Percentiles rank a stretch among this genome's conserved stretches.
These are phyloP conservation scores for Gorilla gorilla DNA, from an alignment of 2,113 vertebrate genomes.

Conservation along the genomic window DNA sequence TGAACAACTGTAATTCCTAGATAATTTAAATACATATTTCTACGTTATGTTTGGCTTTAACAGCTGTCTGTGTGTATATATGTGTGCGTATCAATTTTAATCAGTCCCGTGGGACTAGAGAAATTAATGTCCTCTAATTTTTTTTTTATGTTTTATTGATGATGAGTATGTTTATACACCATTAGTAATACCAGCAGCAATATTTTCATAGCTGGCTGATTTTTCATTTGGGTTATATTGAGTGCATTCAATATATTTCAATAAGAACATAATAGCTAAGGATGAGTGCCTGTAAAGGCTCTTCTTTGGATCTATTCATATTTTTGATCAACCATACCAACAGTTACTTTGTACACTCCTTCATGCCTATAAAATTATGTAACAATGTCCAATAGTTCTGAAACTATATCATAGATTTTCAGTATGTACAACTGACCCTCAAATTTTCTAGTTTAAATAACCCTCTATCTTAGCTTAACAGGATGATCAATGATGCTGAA, in stretches of 20 bases:
- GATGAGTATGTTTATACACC: background rate
- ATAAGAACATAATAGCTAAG: background rate
- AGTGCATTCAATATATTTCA: background rate
- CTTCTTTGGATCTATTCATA: background rate
- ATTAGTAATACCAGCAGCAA: background rate
- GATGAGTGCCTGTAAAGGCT: background rate
- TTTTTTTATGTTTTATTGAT: background rate
- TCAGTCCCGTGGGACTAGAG: background rate
- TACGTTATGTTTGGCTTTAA: background rate
- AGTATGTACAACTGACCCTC: background rate
- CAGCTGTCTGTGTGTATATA: background rate
- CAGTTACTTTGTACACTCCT: background rate
- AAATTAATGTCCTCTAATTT: conserved; percentile 12
- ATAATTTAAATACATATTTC: conserved; percentile 35
- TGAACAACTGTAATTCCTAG: conserved; percentile 34
- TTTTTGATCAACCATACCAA: conserved; percentile 30
- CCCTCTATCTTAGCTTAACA: background rate
- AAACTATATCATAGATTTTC: background rate
- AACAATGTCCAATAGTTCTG: background rate
- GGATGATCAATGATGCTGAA: background rate
- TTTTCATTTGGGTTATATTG: background rate
- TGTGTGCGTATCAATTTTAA: background rate
- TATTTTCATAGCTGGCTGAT: background rate
- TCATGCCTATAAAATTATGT: background rate
- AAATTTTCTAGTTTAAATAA: conserved; percentile 13